These are phyloP conservation scores for Mesocricetus auratus DNA, from an alignment of 2,113 vertebrate genomes.

Conservation along the genomic window DNA sequence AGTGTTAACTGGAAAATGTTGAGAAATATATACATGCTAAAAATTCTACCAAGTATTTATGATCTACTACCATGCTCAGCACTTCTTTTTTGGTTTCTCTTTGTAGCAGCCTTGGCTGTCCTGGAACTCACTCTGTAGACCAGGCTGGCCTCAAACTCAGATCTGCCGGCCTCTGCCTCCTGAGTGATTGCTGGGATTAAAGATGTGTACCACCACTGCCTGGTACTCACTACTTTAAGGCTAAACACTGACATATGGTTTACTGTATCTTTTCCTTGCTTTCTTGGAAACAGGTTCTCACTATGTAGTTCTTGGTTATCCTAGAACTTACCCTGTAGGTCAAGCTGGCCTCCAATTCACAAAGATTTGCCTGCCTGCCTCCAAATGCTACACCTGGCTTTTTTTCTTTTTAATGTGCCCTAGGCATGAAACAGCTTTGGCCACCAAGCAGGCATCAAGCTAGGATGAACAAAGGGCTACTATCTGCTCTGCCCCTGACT, in stretches of 20 bases:
- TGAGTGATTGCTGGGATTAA: too few species aligned
- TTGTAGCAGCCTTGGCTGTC: too few species aligned
- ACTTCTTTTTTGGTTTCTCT: neutral
- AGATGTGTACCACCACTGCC: too few species aligned
- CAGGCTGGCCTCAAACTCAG: too few species aligned
- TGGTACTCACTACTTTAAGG: neutral
- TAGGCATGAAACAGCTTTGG: conserved; percentile 23
- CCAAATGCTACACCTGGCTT: neutral
- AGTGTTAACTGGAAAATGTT: neutral
- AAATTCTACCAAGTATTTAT: conserved; percentile 31
- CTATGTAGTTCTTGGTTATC: neutral
- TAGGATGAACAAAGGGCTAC: conserved; percentile 15
- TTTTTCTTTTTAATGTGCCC: neutral
- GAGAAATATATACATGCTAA: conserved; percentile 43
- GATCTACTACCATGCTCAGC: neutral
- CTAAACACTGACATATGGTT: neutral
- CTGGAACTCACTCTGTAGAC: too few species aligned
- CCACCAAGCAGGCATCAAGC: conserved; percentile 16
- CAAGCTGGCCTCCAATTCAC: neutral
- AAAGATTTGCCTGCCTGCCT: neutral
- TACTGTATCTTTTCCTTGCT: neutral
- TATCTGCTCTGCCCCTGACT: neutral
- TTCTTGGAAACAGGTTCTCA: neutral
- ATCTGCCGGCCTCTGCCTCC: too few species aligned
- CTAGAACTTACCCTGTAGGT: neutral